Percentiles rank a stretch among this genome's conserved stretches.
phyloP scores from a whole-genome alignment of 1,140 invertebrate genomes.

The roundworm (Caenorhabditis elegans) region WBcel235 BX284602.5:549001-549500 shows the following conservation, averaged over 20 bases:
- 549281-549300: too few species aligned
- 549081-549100: slow-evolving; percentile 56
- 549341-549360: too few species aligned
- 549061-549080: slow-evolving; percentile 43
- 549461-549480: too few species aligned
- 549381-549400: too few species aligned
- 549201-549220: slow-evolving; percentile 37
- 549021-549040: slow-evolving; percentile 20
- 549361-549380: too few species aligned
- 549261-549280: too few species aligned
- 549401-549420: neutral
- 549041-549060: slow-evolving; percentile 37
- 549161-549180: slow-evolving; percentile 57
- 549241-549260: too few species aligned
- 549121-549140: slow-evolving; percentile 57
- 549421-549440: neutral
- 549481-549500: too few species aligned
- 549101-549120: slow-evolving; percentile 51
- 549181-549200: slow-evolving; percentile 57
- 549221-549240: too few species aligned
- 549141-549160: slow-evolving; percentile 64
- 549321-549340: too few species aligned
- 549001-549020: slow-evolving; percentile 44
- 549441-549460: too few species aligned
- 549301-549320: too few species aligned